These are phyloP conservation scores for Tolmerus cingulatus DNA, from an alignment of 2,888 invertebrate genomes.

Conservation along the genomic window DNA sequence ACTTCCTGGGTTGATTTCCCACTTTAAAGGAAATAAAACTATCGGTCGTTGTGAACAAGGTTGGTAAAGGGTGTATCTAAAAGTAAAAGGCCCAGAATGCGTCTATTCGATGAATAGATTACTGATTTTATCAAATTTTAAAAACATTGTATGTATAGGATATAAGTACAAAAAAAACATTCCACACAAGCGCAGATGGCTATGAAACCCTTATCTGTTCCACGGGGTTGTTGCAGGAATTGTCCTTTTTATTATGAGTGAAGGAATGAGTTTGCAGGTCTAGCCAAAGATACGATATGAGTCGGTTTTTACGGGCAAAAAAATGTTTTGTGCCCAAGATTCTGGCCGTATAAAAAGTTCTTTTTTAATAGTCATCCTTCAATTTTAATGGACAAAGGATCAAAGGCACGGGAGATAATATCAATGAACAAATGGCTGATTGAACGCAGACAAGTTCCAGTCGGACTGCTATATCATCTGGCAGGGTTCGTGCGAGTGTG, in stretches of 20 bases:
- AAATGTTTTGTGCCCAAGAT: neutral
- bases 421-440: neutral
- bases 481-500: neutral
- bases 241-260: neutral
- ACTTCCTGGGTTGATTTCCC: neutral
- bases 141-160: conserved; percentile 2
- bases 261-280: conserved; percentile 16
- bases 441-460: neutral
- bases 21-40: neutral
- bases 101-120: conserved; percentile 13
- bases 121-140: conserved; percentile 31
- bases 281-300: neutral
- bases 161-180: neutral
- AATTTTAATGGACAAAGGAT: conserved; percentile 28
- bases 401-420: conserved; percentile 11
- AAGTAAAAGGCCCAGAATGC: neutral
- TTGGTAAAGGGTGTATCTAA: neutral
- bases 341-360: neutral
- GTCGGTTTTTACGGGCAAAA: neutral
- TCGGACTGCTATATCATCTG: conserved; percentile 19
- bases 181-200: conserved; percentile 7
- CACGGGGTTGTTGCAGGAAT: neutral
- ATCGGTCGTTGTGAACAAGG: neutral
- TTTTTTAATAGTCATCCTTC: conserved; percentile 16
- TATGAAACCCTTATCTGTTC: neutral